Percentiles rank a stretch among this genome's conserved stretches.
These are phyloP conservation scores for Nothocercus nigrocapillus DNA, from an alignment of 2,113 vertebrate genomes.

Conservation along the genomic window DNA sequence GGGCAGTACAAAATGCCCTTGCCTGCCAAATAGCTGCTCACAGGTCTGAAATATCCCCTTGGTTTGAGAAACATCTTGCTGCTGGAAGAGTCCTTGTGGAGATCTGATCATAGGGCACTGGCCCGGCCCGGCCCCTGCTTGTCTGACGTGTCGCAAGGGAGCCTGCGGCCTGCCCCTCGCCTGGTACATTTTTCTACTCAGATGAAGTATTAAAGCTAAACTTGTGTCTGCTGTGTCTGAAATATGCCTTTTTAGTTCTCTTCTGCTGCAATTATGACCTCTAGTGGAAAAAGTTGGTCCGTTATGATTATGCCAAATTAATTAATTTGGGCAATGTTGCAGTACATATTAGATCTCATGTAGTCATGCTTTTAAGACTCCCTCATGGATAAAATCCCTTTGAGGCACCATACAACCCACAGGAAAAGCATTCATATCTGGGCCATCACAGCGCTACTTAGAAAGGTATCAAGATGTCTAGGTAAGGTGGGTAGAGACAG, in stretches of 20 bases:
- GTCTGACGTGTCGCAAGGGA: neutral
- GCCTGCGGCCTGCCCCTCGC: neutral
- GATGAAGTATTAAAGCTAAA: neutral
- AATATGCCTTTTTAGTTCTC: neutral
- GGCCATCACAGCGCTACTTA: neutral
- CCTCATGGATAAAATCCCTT: neutral
- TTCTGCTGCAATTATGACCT: constrained; percentile 71
- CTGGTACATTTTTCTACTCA: neutral
- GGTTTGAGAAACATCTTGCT: rapidly evolving
- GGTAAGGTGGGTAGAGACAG: neutral
- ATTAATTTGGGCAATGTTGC: neutral
- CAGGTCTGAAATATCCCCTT: neutral
- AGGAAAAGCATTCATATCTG: neutral
- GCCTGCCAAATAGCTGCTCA: neutral
- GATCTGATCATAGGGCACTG: neutral
- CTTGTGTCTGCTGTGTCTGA: neutral
- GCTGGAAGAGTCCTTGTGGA: neutral
- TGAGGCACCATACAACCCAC: neutral
- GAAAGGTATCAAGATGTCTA: neutral
- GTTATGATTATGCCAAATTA: neutral
- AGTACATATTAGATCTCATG: neutral
- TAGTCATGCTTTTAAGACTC: neutral
- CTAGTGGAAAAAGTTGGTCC: constrained; percentile 56
- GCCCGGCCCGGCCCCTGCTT: neutral
- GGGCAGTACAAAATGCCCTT: neutral